A percentile compares a stretch with the other conserved stretches of the same genome.
phyloP scores from a whole-genome alignment of 2,888 invertebrate genomes.

The Ochlodes sylvanus region DNA sequence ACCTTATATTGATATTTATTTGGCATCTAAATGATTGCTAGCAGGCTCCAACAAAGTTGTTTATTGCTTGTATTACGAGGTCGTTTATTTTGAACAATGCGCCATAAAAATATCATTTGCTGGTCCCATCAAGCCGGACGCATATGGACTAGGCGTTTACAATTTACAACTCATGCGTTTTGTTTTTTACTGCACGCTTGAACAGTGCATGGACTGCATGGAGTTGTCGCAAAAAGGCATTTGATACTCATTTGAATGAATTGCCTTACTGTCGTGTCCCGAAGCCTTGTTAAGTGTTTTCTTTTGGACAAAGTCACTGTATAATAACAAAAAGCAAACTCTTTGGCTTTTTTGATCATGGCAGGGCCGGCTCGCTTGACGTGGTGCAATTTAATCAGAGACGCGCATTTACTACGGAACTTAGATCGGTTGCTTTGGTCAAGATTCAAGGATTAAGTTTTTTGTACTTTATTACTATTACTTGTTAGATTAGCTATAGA shows the following conservation, averaged over 20 bases:
- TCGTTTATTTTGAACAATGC: constrained; percentile 25
- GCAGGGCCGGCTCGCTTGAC: too few relatives aligned
- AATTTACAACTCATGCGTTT: constrained; percentile 3
- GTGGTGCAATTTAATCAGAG: too few relatives aligned
- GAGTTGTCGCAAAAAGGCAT: not conserved
- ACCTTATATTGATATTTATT: constrained; percentile 21
- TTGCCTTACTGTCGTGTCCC: not conserved
- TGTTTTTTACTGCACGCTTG: constrained; percentile 15
- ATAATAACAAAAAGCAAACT: too few relatives aligned
- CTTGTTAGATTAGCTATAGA: too few relatives aligned
- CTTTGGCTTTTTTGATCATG: too few relatives aligned
- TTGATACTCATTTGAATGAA: not conserved
- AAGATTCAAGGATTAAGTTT: too few relatives aligned
- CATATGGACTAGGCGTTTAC: constrained; percentile 9
- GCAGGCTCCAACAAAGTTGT: constrained; percentile 25
- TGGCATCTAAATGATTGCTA: constrained; percentile 12
- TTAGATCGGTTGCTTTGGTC: too few relatives aligned
- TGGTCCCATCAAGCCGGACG: constrained; percentile 16
- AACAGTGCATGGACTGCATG: too few relatives aligned
- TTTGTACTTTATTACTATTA: too few relatives aligned
- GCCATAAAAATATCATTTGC: constrained; percentile 22
- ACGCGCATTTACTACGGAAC: too few relatives aligned
- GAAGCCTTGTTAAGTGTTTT: too few relatives aligned
- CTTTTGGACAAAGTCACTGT: too few relatives aligned
- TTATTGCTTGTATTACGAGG: constrained; percentile 18